Percentiles rank a stretch among this genome's conserved stretches.
Evolutionary conservation across 2,113 vertebrate species (phyloP).

Genomic region (Glaucidium brasilianum): DNA sequence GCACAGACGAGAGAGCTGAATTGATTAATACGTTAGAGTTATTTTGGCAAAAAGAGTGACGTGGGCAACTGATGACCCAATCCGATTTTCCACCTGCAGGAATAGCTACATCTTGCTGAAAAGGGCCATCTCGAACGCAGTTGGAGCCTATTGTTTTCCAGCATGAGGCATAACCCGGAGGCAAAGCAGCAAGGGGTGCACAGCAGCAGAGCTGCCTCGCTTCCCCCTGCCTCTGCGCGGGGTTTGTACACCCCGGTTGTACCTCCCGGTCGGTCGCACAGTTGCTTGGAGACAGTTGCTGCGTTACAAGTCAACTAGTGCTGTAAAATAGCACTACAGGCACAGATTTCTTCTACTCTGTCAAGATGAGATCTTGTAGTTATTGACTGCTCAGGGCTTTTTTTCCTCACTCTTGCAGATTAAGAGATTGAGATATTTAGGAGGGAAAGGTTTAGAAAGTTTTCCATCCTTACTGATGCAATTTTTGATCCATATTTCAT

Average conservation of each 20-base stretch:
- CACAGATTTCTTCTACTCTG: background rate
- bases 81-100: background rate
- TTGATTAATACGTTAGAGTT: background rate
- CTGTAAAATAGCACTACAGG: conserved; percentile 53
- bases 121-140: background rate
- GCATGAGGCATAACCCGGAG: background rate
- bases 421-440: background rate
- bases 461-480: background rate
- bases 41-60: background rate
- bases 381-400: background rate
- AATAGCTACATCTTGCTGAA: background rate
- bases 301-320: conserved; percentile 72
- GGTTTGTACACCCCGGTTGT: background rate
- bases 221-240: background rate
- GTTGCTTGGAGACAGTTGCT: conserved; percentile 89
- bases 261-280: conserved; percentile 44
- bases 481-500: background rate
- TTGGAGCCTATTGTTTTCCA: background rate
- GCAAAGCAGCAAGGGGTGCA: background rate
- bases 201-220: background rate
- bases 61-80: background rate
- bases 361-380: background rate
- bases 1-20: background rate
- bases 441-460: background rate
- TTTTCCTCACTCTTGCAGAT: background rate